Percentiles rank a stretch among this genome's conserved stretches.
Evolutionary conservation across 2,888 invertebrate species (phyloP).

Genomic region (Digitonthophagus gazella): DNA sequence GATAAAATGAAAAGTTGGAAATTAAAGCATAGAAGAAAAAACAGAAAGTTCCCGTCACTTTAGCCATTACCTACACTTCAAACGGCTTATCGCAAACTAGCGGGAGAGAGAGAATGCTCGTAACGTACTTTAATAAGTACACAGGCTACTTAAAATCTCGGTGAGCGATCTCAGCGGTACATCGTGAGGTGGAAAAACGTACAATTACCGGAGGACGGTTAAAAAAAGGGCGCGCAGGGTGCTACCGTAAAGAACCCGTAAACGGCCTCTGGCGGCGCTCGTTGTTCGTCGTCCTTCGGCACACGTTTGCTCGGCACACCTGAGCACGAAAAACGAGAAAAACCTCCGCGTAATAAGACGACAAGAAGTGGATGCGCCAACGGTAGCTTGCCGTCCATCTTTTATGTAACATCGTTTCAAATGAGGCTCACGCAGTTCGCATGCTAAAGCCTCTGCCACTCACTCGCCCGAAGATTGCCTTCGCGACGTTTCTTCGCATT

Average conservation of each 20-base stretch:
- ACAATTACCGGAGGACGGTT: not conserved
- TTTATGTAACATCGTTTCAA: slow-evolving; percentile 24
- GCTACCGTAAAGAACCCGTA: not conserved
- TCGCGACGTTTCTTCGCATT: not conserved
- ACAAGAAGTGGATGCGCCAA: slow-evolving; percentile 1
- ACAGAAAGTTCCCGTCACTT: not conserved
- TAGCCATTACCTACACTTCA: not conserved
- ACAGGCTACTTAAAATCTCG: not conserved
- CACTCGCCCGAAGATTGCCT: slow-evolving; percentile 1
- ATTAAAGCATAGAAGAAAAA: too few species aligned
- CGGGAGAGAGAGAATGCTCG: not conserved
- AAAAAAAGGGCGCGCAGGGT: not conserved
- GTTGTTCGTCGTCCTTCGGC: slow-evolving; percentile 9
- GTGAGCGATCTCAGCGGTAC: not conserved
- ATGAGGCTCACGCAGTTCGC: slow-evolving; percentile 26
- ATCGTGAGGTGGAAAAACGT: not conserved
- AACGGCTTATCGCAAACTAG: not conserved
- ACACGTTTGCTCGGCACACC: not conserved
- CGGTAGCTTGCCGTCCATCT: slow-evolving; percentile 11
- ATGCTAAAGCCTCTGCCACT: slow-evolving; percentile 25
- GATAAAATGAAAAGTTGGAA: not conserved
- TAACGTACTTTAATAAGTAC: not conserved
- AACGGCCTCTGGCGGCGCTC: not conserved
- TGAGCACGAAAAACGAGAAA: slow-evolving; percentile 11
- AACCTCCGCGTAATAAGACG: not conserved